Percentiles rank a stretch among this genome's conserved stretches.
These are phyloP conservation scores for Theonella swinhoei DNA, from an alignment of 37 sponge, comb jelly and placozoan genomes.

Conservation along the genomic window DNA sequence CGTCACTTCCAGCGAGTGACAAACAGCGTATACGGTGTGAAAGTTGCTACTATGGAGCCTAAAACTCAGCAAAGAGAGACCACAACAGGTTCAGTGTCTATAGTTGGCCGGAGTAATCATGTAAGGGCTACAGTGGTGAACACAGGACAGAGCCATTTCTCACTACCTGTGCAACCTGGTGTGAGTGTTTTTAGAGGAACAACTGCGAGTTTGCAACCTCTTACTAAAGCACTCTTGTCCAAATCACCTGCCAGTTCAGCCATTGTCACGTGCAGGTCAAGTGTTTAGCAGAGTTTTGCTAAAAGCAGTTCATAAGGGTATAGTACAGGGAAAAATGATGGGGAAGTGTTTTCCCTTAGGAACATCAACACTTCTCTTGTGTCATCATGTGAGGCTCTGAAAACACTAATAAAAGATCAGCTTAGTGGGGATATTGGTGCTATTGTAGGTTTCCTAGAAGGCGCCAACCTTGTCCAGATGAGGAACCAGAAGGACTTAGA, in stretches of 20 bases:
- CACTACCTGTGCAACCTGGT: background rate
- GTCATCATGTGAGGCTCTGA: background rate
- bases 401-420: background rate
- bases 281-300: background rate
- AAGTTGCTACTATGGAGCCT: too few relatives aligned
- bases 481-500: background rate
- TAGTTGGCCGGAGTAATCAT: too few relatives aligned
- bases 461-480: constrained; percentile 8
- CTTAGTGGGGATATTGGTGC: background rate
- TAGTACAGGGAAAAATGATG: background rate
- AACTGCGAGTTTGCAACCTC: background rate
- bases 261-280: background rate
- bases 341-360: background rate
- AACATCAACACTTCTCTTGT: background rate
- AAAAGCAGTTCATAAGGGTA: background rate
- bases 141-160: background rate
- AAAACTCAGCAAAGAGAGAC: too few relatives aligned
- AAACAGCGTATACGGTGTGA: too few relatives aligned
- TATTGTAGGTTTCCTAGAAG: constrained; percentile 21
- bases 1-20: too few relatives aligned
- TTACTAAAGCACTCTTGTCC: background rate
- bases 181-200: background rate
- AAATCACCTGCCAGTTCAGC: background rate
- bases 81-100: too few relatives aligned
- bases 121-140: background rate